These are phyloP conservation scores for Thalassaphorura encarpata DNA, from an alignment of 1,140 invertebrate species.

Conservation along the genomic window DNA sequence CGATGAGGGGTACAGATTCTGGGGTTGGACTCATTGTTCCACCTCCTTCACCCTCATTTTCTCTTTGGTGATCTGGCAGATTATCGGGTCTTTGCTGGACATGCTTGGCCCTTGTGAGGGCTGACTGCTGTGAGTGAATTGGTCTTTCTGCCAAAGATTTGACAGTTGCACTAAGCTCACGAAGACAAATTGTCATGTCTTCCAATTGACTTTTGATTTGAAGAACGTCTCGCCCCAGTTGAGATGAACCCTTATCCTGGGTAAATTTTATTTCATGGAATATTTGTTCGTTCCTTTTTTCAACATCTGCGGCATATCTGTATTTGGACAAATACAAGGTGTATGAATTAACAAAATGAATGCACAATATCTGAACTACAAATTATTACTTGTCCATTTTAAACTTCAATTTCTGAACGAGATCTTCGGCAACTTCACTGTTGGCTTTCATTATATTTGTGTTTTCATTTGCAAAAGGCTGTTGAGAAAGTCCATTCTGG, in stretches of 20 bases:
- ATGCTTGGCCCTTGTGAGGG: neutral
- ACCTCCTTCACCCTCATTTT: too few relatives aligned
- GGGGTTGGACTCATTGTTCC: too few relatives aligned
- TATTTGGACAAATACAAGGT: too few relatives aligned
- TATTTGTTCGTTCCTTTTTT: constrained; percentile 18
- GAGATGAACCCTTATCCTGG: constrained; percentile 9
- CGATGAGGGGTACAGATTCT: too few relatives aligned
- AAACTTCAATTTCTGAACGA: constrained; percentile 26
- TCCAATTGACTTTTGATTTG: constrained; percentile 24
- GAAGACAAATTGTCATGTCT: constrained; percentile 23
- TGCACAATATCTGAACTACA: too few relatives aligned
- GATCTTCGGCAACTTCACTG: constrained; percentile 26
- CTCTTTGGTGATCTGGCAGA: too few relatives aligned
- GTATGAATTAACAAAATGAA: too few relatives aligned
- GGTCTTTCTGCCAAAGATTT: constrained; percentile 24
- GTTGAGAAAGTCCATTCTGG: neutral
- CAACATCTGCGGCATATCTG: constrained; percentile 20
- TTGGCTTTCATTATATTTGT: neutral
- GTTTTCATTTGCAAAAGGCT: neutral
- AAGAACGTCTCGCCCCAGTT: constrained; percentile 23
- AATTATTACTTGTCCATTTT: constrained; percentile 31
- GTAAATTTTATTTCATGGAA: constrained; percentile 16
- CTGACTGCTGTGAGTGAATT: neutral
- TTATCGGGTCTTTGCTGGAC: too few relatives aligned
- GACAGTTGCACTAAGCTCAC: constrained; percentile 20